A percentile compares a stretch with the other conserved stretches of the same genome.
These are phyloP conservation scores for Drosophila tropicalis DNA, from an alignment of 1,140 invertebrate species.

Conservation along the genomic window DNA sequence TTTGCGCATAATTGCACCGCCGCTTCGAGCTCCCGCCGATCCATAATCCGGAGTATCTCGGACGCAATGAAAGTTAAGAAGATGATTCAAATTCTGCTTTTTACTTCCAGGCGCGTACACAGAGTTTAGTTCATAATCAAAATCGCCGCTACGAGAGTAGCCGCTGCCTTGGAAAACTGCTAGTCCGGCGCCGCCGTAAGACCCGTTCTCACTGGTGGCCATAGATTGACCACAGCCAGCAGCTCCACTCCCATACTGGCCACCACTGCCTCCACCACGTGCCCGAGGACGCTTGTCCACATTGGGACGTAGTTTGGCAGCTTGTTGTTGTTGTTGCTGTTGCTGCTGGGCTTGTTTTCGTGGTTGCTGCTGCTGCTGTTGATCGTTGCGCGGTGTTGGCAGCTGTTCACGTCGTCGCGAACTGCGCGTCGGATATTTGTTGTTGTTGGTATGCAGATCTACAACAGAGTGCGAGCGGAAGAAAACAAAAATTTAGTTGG, in stretches of 20 bases:
- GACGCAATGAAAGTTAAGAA: conserved; percentile 93
- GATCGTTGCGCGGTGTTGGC: conserved; percentile 66
- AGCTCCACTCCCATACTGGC: conserved; percentile 11
- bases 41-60: conserved; percentile 83
- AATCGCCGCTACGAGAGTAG: conserved; percentile 65
- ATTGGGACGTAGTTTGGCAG: conserved; percentile 71
- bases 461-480: neutral
- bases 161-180: conserved; percentile 30
- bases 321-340: conserved; percentile 54
- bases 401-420: conserved; percentile 74
- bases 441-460: conserved; percentile 75
- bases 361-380: conserved; percentile 52
- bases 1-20: conserved; percentile 77
- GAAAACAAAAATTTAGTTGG: neutral
- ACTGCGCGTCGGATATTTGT: conserved; percentile 50
- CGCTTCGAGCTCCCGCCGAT: conserved; percentile 77
- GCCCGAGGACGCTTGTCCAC: conserved; percentile 78
- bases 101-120: conserved; percentile 92
- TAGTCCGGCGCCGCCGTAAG: conserved; percentile 71
- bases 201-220: conserved; percentile 40
- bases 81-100: conserved; percentile 95
- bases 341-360: conserved; percentile 36
- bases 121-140: conserved; percentile 91
- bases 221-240: conserved; percentile 21
- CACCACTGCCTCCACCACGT: conserved; percentile 39